Conservation (phyloP, 2,113 vertebrate genomes). For the Paracanthobrama guichenoti region DNA sequence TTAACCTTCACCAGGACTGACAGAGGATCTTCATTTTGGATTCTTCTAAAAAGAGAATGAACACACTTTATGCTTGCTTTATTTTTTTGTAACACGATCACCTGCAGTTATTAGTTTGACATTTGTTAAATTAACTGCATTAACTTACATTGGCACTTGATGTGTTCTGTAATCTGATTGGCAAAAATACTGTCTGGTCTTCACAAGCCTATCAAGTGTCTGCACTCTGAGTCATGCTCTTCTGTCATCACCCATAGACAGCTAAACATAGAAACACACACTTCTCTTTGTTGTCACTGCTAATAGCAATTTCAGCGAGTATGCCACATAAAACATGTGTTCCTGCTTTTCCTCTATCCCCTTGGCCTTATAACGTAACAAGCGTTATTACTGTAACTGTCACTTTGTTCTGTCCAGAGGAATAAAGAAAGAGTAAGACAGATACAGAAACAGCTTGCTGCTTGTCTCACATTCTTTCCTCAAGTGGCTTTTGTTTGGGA, state of each 20-base stretch:
- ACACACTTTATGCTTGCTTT: background rate
- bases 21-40: background rate
- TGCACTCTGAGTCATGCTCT: background rate
- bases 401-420: conserved; percentile 32
- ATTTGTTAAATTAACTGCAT: conserved; percentile 39
- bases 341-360: background rate
- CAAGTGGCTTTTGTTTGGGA: conserved; percentile 56
- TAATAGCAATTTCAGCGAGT: conserved; percentile 14
- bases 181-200: conserved; percentile 17
- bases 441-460: conserved; percentile 45
- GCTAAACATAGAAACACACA: conserved; percentile 26
- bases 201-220: conserved; percentile 43
- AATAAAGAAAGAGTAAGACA: conserved; percentile 13
- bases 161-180: conserved; percentile 45
- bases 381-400: conserved; percentile 39
- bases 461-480: conserved; percentile 55
- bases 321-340: conserved; percentile 25
- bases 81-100: background rate
- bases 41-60: background rate
- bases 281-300: conserved; percentile 4
- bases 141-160: conserved; percentile 18
- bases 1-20: background rate
- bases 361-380: conserved; percentile 16
- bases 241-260: conserved; percentile 21
- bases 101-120: conserved; percentile 42